Conservation (phyloP, 1,140 invertebrate genomes). For the Cryptotermes secundus region DNA sequence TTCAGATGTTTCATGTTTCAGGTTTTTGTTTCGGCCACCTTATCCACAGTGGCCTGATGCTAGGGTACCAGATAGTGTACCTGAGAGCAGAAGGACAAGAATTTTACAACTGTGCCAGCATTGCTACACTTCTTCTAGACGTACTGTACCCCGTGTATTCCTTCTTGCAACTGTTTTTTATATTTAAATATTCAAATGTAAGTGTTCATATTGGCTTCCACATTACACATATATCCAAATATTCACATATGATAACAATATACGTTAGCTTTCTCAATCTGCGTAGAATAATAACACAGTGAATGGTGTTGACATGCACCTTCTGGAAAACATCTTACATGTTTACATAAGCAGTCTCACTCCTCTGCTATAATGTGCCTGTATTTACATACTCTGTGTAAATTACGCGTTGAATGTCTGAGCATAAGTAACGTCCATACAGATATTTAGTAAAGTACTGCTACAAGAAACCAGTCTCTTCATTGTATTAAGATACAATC, state of each 20-base stretch:
- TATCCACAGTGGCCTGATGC: slow-evolving; percentile 63
- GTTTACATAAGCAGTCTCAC: no score
- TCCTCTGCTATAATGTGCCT: no score
- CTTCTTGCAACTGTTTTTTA: slow-evolving; percentile 69
- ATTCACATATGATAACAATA: background rate
- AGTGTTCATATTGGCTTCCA: slow-evolving; percentile 41
- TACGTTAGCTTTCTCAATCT: background rate
- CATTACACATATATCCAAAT: background rate
- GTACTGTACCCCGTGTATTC: slow-evolving; percentile 66
- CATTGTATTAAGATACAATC: no score
- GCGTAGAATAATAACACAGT: no score
- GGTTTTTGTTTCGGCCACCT: slow-evolving; percentile 72
- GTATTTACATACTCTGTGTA: no score
- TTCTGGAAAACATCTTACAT: no score
- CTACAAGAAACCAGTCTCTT: no score
- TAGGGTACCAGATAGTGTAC: slow-evolving; percentile 63
- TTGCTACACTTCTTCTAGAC: slow-evolving; percentile 55
- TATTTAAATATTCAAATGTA: slow-evolving; percentile 77
- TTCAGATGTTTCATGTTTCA: slow-evolving; percentile 46
- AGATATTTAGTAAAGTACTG: no score
- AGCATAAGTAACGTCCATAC: no score
- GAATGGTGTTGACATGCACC: no score
- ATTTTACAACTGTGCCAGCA: slow-evolving; percentile 51
- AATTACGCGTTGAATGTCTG: no score
- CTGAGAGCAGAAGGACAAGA: slow-evolving; percentile 49